Base-by-base conservation (phyloP, 1,140 invertebrate species). In the Tetragonula clypearis region DNA sequence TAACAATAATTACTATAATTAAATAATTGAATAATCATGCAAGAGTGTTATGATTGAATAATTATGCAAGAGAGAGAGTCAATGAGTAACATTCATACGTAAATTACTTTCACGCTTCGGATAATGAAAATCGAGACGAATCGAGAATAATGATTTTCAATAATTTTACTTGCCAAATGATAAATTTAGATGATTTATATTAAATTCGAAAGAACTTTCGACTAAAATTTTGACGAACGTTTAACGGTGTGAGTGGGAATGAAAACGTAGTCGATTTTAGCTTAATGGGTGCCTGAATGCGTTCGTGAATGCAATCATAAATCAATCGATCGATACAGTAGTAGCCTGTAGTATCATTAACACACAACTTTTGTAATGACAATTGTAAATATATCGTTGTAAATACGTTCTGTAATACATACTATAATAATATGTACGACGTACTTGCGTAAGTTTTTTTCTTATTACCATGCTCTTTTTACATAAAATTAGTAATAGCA, bases 341-440 rank as follows among this genome's bases (percentile, higher is more conserved):
- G 77, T 87, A 89, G 77, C 86, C 72, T 74, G 86, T 84, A 71
- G 85, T 68, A 88, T 65, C 15, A 81, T 79, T 84, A 81, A 83
- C 72, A 83, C 72, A 62, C 79, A 68, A 88, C 41, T 86, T 90
- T 90, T 82, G 79, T 88, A 91, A 83, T 87, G 79, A 87, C 86
- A 88, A 62, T 49, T 91, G 91, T 91, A 91, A 87, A 91, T 91
- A 91, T 82, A 90, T 85, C 82, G 80, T 77, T 91, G 91, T 91
- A 91, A 82, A 91, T 91, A 91, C 85, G 87, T 91, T 90, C 79
- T 80, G 82, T 86, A 86, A 85, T 80, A 85, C 82, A 82, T 76
- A 85, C 71, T 80, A 65, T 75, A 35, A 84, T 76, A 78, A 79
- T 82, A 35, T 82, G 79, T 85, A 74, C 71, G 68, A 82, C 65